Base-by-base conservation (phyloP, 2,113 vertebrate genomes). In the Cavia porcellus region DNA sequence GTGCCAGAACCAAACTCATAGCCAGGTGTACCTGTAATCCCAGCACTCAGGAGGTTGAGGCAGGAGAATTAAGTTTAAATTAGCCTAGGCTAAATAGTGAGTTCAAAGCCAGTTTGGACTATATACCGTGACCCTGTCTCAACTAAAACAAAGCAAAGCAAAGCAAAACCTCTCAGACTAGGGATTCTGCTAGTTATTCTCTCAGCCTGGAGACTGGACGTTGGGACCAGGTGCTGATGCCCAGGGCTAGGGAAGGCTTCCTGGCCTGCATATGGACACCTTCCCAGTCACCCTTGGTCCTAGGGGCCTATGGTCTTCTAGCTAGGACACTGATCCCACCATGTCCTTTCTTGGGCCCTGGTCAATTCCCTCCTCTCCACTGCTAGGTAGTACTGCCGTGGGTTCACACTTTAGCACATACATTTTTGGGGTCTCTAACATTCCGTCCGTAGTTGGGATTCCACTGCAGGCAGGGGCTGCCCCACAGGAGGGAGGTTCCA, bases 401-500 rank as follows among this genome's bases (percentile, higher is more conserved):
- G n/a, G 24, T 42, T 47, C n/a, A 11, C 47, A 2, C 50, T 52
- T 68, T 62, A 42, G 28, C 9, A 13, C 22, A 2, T 13, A 19
- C 12, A 9, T 28, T 25, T 20, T 4, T 32, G 85, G 45, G 68
- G 30, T 19, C 7, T 28, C 25, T 38, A 5, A 64, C 2, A 3
- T 35, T 20, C 32, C 10, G 7, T 85, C 13, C 7, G 0, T 42
- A 10, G 45, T 2, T 83, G 66, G n/a, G 20, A 4, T 15, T 30
- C 42, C 22, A 28, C 8, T 1, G 7, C 7, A 14, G 61, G 35
- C 57, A 25, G 72, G 35, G 42, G 45, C 12, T 38, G 5, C 35
- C 1, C 19, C 3, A 2, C 17, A 0, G 66, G 68, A 14, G 17
- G 22, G 22, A 25, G 30, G 4, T 3, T 66, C 24, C 14, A 35